Percentiles rank a stretch among this genome's conserved stretches.
These are phyloP conservation scores for Mesocentrotus franciscanus DNA, from an alignment of 53 echinoderm and acorn worm genomes.

Conservation along the genomic window DNA sequence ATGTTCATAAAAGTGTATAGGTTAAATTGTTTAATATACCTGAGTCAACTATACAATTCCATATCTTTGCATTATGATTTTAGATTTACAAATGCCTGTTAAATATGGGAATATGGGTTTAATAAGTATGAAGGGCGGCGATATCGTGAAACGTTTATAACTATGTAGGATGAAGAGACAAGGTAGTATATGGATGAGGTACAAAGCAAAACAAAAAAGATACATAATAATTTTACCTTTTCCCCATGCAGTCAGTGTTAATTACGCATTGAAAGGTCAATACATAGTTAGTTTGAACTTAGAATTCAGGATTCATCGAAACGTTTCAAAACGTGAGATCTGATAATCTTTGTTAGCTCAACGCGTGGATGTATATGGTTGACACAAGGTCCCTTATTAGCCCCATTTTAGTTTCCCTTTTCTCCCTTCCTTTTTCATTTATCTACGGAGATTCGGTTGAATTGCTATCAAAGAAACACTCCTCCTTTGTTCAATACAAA, in stretches of 20 bases:
- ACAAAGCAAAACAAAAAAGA: not conserved
- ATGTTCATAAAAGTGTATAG: too few relatives aligned
- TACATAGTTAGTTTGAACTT: not conserved
- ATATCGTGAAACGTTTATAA: not conserved
- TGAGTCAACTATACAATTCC: too few relatives aligned
- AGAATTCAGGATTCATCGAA: not conserved
- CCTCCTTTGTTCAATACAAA: conserved; percentile 13
- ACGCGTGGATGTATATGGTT: conserved; percentile 5
- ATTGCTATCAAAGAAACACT: not conserved
- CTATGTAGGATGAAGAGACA: not conserved
- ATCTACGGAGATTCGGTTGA: conserved; percentile 39
- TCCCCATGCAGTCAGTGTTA: not conserved
- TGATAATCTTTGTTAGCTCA: conserved; percentile 37
- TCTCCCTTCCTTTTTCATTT: not conserved
- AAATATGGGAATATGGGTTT: too few relatives aligned
- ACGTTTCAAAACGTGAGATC: conserved; percentile 1
- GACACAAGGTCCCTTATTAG: not conserved
- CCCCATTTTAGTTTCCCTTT: conserved; percentile 15
- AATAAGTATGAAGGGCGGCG: too few relatives aligned
- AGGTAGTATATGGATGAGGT: too few relatives aligned
- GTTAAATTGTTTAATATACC: too few relatives aligned
- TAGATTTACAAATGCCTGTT: too few relatives aligned
- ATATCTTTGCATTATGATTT: too few relatives aligned
- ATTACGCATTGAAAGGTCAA: not conserved
- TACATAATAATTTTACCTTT: not conserved